These are phyloP conservation scores for Sacculina carcini DNA, from an alignment of 2,888 invertebrate species.

Conservation along the genomic window DNA sequence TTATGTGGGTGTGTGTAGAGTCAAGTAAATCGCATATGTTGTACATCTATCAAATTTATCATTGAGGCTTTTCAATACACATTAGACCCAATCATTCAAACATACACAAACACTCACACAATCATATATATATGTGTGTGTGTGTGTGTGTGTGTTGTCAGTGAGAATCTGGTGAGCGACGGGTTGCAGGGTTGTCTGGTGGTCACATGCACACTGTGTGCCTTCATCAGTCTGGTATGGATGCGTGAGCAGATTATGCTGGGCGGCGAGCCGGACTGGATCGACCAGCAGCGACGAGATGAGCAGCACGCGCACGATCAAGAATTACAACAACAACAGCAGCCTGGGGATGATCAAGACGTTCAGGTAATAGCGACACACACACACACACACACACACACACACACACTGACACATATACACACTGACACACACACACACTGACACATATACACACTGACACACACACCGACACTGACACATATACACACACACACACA, in stretches of 20 bases:
- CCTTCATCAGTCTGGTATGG: constrained; percentile 93
- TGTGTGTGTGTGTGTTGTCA: constrained; percentile 14
- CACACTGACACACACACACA: too few species aligned
- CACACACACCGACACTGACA: too few species aligned
- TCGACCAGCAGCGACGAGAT: constrained; percentile 35
- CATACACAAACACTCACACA: too few species aligned
- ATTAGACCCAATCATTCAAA: background rate
- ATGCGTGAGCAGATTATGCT: constrained; percentile 88
- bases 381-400: too few species aligned
- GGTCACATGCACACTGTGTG: constrained; percentile 78
- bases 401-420: too few species aligned
- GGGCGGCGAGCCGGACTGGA: constrained; percentile 91
- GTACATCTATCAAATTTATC: too few species aligned
- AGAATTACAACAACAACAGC: background rate
- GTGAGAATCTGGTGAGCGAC: constrained; percentile 69
- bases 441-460: too few species aligned
- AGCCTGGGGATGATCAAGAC: too few species aligned
- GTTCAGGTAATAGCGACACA: too few species aligned
- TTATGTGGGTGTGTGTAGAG: too few species aligned
- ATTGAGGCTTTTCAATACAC: background rate
- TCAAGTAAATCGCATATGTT: too few species aligned
- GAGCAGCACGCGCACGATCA: constrained; percentile 12
- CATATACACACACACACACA: too few species aligned
- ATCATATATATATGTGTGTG: background rate
- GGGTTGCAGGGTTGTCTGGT: constrained; percentile 90